Evolutionary conservation across 1,140 invertebrate species (phyloP).

Genomic region (Bombus waltoni): DNA sequence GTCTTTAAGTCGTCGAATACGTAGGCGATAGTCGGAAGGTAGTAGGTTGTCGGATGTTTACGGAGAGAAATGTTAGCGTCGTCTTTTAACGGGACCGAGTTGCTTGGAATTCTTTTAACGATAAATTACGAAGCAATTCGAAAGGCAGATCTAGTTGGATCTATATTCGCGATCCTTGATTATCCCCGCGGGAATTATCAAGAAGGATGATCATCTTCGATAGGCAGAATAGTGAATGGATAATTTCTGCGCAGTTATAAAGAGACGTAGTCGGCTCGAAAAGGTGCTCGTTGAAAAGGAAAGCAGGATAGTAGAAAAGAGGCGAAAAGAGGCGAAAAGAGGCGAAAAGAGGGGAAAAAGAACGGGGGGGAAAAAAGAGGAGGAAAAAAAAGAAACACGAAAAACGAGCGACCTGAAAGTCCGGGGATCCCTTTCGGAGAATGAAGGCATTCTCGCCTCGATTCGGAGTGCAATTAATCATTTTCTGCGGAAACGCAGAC

Average conservation of each 20-base stretch:
- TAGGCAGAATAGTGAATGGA: constrained; percentile 16
- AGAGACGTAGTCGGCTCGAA: background rate
- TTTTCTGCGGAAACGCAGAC: constrained; percentile 65
- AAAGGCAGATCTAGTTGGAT: background rate
- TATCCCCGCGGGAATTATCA: background rate
- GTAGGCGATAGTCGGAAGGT: background rate
- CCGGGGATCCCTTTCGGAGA: constrained; percentile 29
- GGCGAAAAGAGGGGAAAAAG: background rate
- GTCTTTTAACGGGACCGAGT: background rate
- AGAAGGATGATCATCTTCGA: constrained; percentile 2
- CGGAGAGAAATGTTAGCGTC: too few species aligned
- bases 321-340: background rate
- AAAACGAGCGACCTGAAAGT: constrained; percentile 36
- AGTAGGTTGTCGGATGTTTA: background rate
- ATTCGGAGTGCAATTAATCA: constrained; percentile 71
- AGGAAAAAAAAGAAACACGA: constrained; percentile 19
- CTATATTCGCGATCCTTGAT: background rate
- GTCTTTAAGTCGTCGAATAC: background rate
- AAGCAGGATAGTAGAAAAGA: constrained; percentile 5
- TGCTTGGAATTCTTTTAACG: background rate
- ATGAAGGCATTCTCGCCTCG: constrained; percentile 64
- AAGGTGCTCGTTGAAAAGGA: constrained; percentile 33
- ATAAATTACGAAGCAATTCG: background rate
- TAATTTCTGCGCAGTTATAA: constrained; percentile 24
- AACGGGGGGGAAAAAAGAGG: fast-evolving